Base-by-base conservation (phyloP, 2,888 invertebrate species). In the Spialia ferax region DNA sequence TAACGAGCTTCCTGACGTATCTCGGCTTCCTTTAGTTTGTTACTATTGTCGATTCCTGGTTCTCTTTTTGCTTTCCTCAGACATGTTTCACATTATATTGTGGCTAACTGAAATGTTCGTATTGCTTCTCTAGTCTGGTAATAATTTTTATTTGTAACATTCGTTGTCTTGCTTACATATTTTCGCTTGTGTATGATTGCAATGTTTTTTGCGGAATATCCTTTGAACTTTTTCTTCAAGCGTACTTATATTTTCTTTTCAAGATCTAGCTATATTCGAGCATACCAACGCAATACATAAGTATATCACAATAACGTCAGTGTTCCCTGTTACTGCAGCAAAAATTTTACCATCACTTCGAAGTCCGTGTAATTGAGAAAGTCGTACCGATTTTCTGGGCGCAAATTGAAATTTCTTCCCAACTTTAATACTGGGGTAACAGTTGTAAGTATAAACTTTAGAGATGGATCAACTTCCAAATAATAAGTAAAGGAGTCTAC, bases 391-490 rank as follows among this genome's bases (percentile, higher is more conserved):
- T 63, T 63, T 63, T 45, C 48, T 11, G 64, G 50, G 35, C 32
- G 64, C 22, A 50, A 64, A 50, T 50, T 56, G 56, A 57, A 64
- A 50, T 50, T 64, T 64, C 57, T 50, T 50, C 45, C 32, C 18
- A 64, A 64, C 35, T 50, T 56, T 48, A 48, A 45, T 32, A 61
- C 32, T 56, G 15, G 8, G 64, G 64, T 48, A 64, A 57, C 64
- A 57, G 48, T 59, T 57, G 65, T 50, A 23, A 50, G 65, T 38
- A 64, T 50, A 52, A 59, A 57, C 64, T 65, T 65, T 15, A 18
- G 18, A 38, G 48, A 50, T 15, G 57, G 64, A 65, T 65, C 64
- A 38, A 65, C 64, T 65, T 56, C 35, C 50, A 50, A 65, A 60
- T 60, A 64, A 64, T 64, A 64, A 64, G 45, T 48, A 48, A 32